A percentile compares a stretch with the other conserved stretches of the same genome.
phyloP scores from a whole-genome alignment of 2,888 invertebrate species.

The Drosophila conformis region DNA sequence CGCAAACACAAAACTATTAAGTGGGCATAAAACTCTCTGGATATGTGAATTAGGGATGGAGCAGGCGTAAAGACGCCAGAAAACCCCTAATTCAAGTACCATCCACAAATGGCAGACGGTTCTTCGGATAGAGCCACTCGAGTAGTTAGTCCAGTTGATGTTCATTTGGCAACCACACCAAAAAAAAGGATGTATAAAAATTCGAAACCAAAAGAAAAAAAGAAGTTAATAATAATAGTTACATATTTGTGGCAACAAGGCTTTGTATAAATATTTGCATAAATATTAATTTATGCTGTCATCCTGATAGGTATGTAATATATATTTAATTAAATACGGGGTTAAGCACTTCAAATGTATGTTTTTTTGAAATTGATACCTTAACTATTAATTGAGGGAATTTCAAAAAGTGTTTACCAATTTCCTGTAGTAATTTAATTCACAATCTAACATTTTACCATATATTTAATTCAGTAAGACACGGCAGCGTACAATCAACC shows the following conservation, averaged over 20 bases:
- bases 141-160: slow-evolving; percentile 17
- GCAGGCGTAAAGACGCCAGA: slow-evolving; percentile 22
- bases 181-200: neutral
- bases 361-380: neutral
- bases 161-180: slow-evolving; percentile 23
- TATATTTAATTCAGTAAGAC: neutral
- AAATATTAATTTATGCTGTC: neutral
- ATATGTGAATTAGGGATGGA: slow-evolving; percentile 38
- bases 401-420: neutral
- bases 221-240: neutral
- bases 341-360: neutral
- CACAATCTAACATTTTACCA: neutral
- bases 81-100: slow-evolving; percentile 47
- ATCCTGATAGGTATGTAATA: neutral
- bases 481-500: neutral
- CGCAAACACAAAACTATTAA: slow-evolving; percentile 72
- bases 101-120: slow-evolving; percentile 43
- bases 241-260: neutral
- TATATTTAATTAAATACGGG: neutral
- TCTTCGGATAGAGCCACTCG: slow-evolving; percentile 7
- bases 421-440: neutral
- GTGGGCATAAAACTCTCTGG: slow-evolving; percentile 73
- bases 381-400: neutral
- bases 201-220: slow-evolving; percentile 1
- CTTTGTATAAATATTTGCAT: slow-evolving; percentile 5